These are phyloP conservation scores for Podargus strigoides DNA, from an alignment of 2,797 vertebrate species.

Conservation along the genomic window DNA sequence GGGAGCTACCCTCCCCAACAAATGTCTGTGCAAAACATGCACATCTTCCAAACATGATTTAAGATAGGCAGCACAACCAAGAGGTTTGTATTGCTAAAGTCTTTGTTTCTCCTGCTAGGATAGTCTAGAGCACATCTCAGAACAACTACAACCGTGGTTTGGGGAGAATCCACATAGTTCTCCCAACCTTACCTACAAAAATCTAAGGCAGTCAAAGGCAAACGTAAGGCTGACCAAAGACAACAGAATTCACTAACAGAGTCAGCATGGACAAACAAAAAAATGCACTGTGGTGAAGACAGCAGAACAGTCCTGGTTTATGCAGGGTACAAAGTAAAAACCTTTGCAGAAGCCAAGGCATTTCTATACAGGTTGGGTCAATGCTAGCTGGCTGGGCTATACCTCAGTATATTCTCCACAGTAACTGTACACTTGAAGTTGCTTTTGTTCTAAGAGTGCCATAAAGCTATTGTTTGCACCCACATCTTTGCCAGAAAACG, in stretches of 20 bases:
- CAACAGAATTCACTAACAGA: constrained; percentile 1
- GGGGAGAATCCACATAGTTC: not conserved
- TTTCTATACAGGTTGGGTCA: not conserved
- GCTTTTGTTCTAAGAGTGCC: not conserved
- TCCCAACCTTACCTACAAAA: not conserved
- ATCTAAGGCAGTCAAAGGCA: not conserved
- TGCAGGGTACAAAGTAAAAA: not conserved
- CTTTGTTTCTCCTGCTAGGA: not conserved
- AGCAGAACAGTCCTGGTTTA: not conserved
- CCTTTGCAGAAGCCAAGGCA: not conserved
- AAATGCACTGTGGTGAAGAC: not conserved
- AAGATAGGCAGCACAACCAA: not conserved
- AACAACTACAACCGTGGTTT: not conserved
- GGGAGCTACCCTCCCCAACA: not conserved
- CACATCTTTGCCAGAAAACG: not conserved
- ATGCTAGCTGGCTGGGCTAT: not conserved
- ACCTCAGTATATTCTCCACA: not conserved
- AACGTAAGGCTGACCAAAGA: not conserved
- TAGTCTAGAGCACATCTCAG: not conserved
- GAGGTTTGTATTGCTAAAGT: not conserved
- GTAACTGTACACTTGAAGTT: not conserved
- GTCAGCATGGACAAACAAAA: not conserved
- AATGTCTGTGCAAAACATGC: not conserved
- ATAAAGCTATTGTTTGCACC: not conserved
- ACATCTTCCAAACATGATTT: constrained; percentile 14